Conservation (phyloP, 2,888 invertebrate genomes). For the Argyra leucocephala region DNA sequence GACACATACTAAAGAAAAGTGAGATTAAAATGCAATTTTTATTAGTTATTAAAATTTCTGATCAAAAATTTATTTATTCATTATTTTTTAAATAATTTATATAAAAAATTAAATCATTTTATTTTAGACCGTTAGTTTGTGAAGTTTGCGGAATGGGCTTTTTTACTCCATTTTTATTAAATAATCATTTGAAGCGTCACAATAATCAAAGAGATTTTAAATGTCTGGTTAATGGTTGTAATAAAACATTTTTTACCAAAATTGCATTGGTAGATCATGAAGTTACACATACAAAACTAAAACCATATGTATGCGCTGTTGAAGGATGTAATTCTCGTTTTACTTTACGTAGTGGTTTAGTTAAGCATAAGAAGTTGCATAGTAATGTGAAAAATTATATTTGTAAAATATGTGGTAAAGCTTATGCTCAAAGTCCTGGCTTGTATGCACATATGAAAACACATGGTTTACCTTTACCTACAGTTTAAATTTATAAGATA, state of each 20-base stretch:
- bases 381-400: conserved; percentile 35
- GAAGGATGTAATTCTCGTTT: conserved; percentile 33
- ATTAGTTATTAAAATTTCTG: too few relatives aligned
- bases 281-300: neutral
- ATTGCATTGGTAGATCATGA: neutral
- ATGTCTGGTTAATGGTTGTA: neutral
- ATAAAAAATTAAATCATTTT: neutral
- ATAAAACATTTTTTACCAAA: neutral
- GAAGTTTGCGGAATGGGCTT: neutral
- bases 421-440: conserved; percentile 37
- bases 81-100: neutral
- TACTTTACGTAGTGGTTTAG: conserved; percentile 33
- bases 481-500: neutral
- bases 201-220: conserved; percentile 4
- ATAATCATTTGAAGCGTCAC: neutral
- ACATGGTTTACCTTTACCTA: conserved; percentile 22
- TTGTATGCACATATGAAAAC: conserved; percentile 38
- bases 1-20: conserved; percentile 14
- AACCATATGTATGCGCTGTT: conserved; percentile 22
- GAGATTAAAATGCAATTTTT: neutral
- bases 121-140: neutral
- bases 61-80: neutral
- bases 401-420: conserved; percentile 34
- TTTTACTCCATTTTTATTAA: neutral
- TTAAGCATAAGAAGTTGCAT: conserved; percentile 35